These are phyloP conservation scores for Apamea monoglypha DNA, from an alignment of 2,888 invertebrate genomes.

Conservation along the genomic window DNA sequence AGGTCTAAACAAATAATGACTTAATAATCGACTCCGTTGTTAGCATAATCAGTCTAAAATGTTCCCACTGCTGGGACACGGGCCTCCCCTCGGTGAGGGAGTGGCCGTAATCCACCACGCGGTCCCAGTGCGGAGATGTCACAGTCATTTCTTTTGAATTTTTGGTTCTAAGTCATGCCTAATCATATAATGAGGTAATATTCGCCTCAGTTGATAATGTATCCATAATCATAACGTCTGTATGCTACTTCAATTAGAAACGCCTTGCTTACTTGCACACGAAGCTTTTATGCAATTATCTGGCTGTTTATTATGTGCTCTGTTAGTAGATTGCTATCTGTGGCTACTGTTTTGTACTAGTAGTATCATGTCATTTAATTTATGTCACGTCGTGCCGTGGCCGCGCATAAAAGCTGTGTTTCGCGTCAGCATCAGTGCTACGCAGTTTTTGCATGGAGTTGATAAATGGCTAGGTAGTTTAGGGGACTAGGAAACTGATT, in stretches of 20 bases:
- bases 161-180: neutral
- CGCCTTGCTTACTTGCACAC: conserved; percentile 42
- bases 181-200: conserved; percentile 26
- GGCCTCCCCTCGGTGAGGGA: too few species aligned
- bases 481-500: neutral
- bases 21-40: conserved; percentile 2
- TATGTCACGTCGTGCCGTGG: conserved; percentile 65
- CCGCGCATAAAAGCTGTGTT: conserved; percentile 64
- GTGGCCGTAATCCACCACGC: too few species aligned
- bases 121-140: too few species aligned
- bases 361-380: conserved; percentile 63
- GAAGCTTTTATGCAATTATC: conserved; percentile 55
- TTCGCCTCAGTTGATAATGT: conserved; percentile 22
- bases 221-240: conserved; percentile 24
- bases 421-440: conserved; percentile 48
- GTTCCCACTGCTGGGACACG: too few species aligned
- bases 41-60: too few species aligned
- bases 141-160: too few species aligned
- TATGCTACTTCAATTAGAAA: conserved; percentile 38
- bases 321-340: conserved; percentile 57
- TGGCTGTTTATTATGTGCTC: conserved; percentile 41
- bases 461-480: conserved; percentile 51
- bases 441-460: conserved; percentile 60
- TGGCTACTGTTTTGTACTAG: conserved; percentile 59
- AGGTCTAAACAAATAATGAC: conserved; percentile 32